A percentile compares a stretch with the other conserved stretches of the same genome.
Conservation (phyloP, 2,113 vertebrate species). For the Ageneiosus marmoratus region DNA sequence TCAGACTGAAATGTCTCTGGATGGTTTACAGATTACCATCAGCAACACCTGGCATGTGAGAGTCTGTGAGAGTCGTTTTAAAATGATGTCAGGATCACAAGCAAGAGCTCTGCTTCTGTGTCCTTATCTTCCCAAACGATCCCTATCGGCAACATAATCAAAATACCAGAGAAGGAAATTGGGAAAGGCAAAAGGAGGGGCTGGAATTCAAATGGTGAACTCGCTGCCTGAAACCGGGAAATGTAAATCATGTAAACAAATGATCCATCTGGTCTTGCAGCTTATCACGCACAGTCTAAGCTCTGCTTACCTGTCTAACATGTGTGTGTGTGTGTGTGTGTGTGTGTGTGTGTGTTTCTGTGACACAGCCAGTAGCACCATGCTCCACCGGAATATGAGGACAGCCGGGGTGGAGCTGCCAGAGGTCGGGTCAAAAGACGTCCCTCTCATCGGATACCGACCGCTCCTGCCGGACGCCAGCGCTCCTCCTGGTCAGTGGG, state of each 20-base stretch:
- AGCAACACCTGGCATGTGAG: neutral
- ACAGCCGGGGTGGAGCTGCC: conserved; percentile 72
- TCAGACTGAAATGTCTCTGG: neutral
- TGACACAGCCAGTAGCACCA: conserved; percentile 54
- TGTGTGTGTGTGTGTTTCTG: conserved; percentile 33
- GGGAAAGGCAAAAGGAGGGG: conserved; percentile 60
- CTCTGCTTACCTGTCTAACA: neutral
- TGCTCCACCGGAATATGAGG: conserved; percentile 72
- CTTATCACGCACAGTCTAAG: neutral
- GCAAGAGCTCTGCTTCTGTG: conserved; percentile 33
- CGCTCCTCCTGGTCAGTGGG: conserved; percentile 43
- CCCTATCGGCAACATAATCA: conserved; percentile 57
- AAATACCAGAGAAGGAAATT: conserved; percentile 57
- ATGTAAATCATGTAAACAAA: conserved; percentile 65
- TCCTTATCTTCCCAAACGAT: conserved; percentile 61
- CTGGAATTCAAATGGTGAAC: conserved; percentile 67
- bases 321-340: conserved; percentile 2
- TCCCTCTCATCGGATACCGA: conserved; percentile 77
- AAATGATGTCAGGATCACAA: neutral
- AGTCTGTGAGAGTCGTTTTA: neutral
- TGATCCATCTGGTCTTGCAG: conserved; percentile 13
- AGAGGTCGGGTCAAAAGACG: conserved; percentile 68
- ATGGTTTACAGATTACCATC: neutral
- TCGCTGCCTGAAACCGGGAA: conserved; percentile 38
- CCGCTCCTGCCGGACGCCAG: conserved; percentile 61